Percentiles rank a stretch among this genome's conserved stretches.
Evolutionary conservation across 2,888 invertebrate species (phyloP).

Genomic region (Bellardia bayeri): DNA sequence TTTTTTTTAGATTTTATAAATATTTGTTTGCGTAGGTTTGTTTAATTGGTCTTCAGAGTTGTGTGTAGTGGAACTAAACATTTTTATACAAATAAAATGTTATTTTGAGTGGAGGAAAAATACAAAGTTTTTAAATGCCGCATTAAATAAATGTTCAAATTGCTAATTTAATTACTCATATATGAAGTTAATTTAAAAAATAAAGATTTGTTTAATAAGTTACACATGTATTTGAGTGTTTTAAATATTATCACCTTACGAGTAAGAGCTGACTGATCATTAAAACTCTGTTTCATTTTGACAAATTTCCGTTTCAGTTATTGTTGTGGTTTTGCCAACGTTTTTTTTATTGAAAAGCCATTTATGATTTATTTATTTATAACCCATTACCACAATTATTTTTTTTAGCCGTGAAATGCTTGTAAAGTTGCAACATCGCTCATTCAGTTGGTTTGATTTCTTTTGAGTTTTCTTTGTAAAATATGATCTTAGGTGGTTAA

Average conservation of each 20-base stretch:
- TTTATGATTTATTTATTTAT: conserved; percentile 13
- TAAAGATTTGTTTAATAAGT: background rate
- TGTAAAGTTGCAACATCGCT: conserved; percentile 37
- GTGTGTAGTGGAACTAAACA: conserved; percentile 47
- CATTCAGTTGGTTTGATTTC: conserved; percentile 4
- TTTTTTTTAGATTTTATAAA: background rate
- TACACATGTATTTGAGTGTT: background rate
- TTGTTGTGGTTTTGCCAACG: background rate
- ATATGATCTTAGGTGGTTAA: conserved; percentile 24
- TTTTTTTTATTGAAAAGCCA: background rate
- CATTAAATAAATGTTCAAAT: conserved; percentile 9
- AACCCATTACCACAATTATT: conserved; percentile 53
- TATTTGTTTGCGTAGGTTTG: conserved; percentile 14
- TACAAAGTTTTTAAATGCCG: background rate
- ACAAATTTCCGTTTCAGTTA: background rate
- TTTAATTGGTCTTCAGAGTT: conserved; percentile 7
- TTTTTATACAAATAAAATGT: background rate
- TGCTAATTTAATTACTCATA: conserved; percentile 4
- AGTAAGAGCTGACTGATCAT: background rate
- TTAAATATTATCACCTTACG: background rate
- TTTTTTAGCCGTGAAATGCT: background rate
- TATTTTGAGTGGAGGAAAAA: background rate
- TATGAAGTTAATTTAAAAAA: background rate
- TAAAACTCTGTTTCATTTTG: background rate
- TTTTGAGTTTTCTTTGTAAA: background rate